These are phyloP conservation scores for Phalacrocorax carbo DNA, from an alignment of 2,113 vertebrate species.

Conservation along the genomic window DNA sequence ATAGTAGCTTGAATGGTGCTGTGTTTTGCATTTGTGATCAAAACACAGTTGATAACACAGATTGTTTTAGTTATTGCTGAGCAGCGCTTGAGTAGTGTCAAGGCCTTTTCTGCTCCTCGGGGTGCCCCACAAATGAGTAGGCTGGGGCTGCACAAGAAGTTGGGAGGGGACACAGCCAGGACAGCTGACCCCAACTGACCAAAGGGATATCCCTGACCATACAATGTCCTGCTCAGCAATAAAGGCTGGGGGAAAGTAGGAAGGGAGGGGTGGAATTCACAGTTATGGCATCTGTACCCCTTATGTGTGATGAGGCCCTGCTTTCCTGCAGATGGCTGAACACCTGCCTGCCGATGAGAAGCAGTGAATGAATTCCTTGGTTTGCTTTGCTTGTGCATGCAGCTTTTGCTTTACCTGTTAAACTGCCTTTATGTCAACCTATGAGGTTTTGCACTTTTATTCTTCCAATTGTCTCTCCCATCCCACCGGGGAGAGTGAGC, in stretches of 20 bases:
- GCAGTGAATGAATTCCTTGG: neutral
- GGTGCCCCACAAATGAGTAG: neutral
- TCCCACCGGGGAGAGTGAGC: neutral
- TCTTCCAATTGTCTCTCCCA: accelerated
- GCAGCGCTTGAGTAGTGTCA: neutral
- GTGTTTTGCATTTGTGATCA: neutral
- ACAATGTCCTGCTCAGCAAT: neutral
- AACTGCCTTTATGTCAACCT: neutral
- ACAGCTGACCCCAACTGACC: neutral
- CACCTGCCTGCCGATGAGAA: neutral
- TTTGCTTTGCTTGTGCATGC: neutral
- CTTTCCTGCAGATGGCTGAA: neutral
- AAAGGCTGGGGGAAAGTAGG: neutral
- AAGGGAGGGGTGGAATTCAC: accelerated
- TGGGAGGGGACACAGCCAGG: neutral
- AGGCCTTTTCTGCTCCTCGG: neutral
- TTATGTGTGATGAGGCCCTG: neutral
- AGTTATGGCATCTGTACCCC: neutral
- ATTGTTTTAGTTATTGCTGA: neutral
- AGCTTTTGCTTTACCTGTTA: neutral
- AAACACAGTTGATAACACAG: neutral
- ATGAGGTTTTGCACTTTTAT: neutral
- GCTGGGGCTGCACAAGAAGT: neutral
- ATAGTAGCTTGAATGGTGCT: neutral
- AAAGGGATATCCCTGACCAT: neutral